Evolutionary conservation across 2,888 invertebrate species (phyloP).

Genomic region (Cephonodes hylas): DNA sequence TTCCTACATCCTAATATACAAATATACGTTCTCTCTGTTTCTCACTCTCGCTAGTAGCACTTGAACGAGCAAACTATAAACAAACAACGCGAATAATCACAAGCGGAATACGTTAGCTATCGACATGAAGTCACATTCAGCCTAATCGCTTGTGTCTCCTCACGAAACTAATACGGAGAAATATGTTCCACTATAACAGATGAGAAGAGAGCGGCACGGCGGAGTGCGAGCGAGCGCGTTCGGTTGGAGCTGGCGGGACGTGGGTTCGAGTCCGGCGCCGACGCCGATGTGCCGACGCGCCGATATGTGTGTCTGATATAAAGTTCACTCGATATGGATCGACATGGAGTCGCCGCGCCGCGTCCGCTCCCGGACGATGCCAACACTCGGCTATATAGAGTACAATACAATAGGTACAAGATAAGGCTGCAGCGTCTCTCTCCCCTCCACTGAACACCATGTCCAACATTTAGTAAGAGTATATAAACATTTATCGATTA

Average conservation of each 20-base stretch:
- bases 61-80: background rate
- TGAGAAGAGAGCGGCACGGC: background rate
- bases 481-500: background rate
- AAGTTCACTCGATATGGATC: background rate
- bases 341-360: background rate
- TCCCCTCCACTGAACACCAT: background rate
- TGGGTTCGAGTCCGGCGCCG: background rate
- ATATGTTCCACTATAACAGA: background rate
- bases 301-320: constrained; percentile 5
- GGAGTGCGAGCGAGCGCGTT: background rate
- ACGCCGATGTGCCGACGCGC: background rate
- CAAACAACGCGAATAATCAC: background rate
- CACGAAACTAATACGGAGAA: background rate
- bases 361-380: background rate
- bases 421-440: background rate
- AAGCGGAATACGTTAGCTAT: background rate
- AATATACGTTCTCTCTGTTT: background rate
- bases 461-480: background rate
- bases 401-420: background rate
- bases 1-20: too few relatives aligned
- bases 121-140: too few relatives aligned
- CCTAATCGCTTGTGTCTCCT: too few relatives aligned
- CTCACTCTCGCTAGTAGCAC: background rate
- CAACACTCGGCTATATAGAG: background rate
- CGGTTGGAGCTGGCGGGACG: background rate